Percentiles rank a stretch among this genome's conserved stretches.
These are phyloP conservation scores for Cyclura pinguis DNA, from an alignment of 2,797 vertebrate genomes.

Conservation along the genomic window DNA sequence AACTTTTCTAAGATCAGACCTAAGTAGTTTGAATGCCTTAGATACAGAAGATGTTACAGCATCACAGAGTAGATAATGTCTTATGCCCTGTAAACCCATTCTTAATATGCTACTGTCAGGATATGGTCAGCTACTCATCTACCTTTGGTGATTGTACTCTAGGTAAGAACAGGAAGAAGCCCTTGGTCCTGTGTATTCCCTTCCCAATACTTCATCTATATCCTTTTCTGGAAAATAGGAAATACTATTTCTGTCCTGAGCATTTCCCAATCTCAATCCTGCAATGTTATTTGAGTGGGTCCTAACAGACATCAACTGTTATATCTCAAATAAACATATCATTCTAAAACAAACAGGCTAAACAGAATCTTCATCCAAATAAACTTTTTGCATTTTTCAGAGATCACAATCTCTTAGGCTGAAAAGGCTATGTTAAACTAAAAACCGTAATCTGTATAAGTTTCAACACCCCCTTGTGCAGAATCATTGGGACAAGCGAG, in stretches of 20 bases:
- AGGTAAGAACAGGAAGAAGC: not conserved
- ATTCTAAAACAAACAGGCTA: not conserved
- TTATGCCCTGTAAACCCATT: not conserved
- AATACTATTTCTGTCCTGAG: not conserved
- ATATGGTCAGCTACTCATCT: not conserved
- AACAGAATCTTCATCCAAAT: not conserved
- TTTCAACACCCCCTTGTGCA: fast-evolving
- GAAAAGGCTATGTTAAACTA: not conserved
- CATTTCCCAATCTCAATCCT: not conserved
- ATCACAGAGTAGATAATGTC: not conserved
- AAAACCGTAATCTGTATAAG: not conserved
- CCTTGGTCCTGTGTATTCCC: not conserved
- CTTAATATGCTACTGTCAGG: not conserved
- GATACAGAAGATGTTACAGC: not conserved
- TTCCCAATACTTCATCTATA: not conserved
- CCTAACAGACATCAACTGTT: not conserved
- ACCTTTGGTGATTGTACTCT: not conserved
- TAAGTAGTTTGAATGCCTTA: no score
- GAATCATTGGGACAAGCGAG: not conserved
- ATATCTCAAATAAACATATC: not conserved
- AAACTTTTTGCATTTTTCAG: not conserved
- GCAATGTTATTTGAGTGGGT: not conserved
- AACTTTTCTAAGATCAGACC: not conserved
- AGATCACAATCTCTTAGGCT: not conserved
- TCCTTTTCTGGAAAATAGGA: not conserved